Conservation (phyloP, 2,888 invertebrate species). For the Himalopsyche tibetana region DNA sequence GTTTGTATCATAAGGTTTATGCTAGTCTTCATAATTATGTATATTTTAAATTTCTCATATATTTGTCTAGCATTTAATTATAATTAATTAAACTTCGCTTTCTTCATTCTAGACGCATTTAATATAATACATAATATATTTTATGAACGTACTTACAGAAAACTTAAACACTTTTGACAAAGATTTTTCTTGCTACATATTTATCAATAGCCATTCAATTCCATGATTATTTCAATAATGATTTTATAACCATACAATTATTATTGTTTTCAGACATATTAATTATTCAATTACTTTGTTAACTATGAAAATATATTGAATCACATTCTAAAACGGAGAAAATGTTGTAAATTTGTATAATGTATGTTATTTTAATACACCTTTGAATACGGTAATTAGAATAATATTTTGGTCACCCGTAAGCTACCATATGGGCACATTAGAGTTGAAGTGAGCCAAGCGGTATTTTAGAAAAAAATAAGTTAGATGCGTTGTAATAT, state of each 20-base stretch:
- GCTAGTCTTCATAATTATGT: conserved; percentile 54
- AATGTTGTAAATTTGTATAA: conserved; percentile 7
- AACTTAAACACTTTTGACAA: background rate
- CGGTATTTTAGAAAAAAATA: too few relatives aligned
- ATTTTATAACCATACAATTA: too few relatives aligned
- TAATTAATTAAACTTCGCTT: background rate
- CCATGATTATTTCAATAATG: too few relatives aligned
- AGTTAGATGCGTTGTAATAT: too few relatives aligned
- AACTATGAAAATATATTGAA: too few relatives aligned
- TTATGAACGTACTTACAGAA: background rate
- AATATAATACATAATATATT: background rate
- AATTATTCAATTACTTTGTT: too few relatives aligned
- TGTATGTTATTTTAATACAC: background rate
- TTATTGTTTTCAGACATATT: too few relatives aligned
- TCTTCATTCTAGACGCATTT: background rate
- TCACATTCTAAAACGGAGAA: too few relatives aligned
- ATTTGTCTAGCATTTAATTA: conserved; percentile 5
- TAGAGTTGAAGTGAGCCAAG: too few relatives aligned
- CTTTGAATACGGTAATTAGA: background rate
- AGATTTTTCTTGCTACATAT: background rate
- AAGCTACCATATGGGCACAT: too few relatives aligned
- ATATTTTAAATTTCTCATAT: background rate
- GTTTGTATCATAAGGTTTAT: conserved; percentile 45
- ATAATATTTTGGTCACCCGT: too few relatives aligned
- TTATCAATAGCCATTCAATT: too few relatives aligned